phyloP scores from a whole-genome alignment of 2,888 invertebrate genomes.

The Empis stercorea region DNA sequence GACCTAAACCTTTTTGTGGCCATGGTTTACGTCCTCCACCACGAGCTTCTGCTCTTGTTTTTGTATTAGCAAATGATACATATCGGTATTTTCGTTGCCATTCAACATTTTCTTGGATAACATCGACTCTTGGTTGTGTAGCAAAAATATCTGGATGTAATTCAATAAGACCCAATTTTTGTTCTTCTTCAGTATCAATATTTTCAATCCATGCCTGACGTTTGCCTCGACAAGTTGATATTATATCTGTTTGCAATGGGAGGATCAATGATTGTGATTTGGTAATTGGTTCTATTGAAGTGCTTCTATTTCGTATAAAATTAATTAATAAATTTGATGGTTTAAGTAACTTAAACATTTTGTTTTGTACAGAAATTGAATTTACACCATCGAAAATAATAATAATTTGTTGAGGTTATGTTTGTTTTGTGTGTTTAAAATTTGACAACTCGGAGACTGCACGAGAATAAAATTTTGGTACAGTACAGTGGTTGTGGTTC shows the following conservation, averaged over 20 bases:
- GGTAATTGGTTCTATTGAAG: neutral
- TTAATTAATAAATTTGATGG: neutral
- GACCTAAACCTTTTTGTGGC: conserved; percentile 90
- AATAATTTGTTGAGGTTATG: too few species aligned
- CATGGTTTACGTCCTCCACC: conserved; percentile 92
- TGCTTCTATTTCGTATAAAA: neutral
- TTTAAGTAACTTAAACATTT: neutral
- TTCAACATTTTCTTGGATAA: conserved; percentile 69
- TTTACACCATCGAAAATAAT: too few species aligned
- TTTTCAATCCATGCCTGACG: conserved; percentile 82
- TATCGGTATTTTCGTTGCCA: conserved; percentile 77
- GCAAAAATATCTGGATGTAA: conserved; percentile 85
- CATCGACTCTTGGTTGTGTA: conserved; percentile 68
- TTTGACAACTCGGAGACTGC: too few species aligned
- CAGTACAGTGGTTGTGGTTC: too few species aligned
- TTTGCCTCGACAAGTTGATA: conserved; percentile 19
- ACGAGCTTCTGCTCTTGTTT: conserved; percentile 69
- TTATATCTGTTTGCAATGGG: conserved; percentile 16
- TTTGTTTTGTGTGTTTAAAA: too few species aligned
- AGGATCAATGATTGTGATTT: conserved; percentile 19
- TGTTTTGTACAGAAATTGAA: neutral
- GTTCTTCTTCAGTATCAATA: conserved; percentile 58
- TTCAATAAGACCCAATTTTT: conserved; percentile 71
- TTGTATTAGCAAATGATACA: conserved; percentile 68
- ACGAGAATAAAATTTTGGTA: too few species aligned